Conservation (phyloP, 1,140 invertebrate genomes). For the Anastatus disparis region DNA sequence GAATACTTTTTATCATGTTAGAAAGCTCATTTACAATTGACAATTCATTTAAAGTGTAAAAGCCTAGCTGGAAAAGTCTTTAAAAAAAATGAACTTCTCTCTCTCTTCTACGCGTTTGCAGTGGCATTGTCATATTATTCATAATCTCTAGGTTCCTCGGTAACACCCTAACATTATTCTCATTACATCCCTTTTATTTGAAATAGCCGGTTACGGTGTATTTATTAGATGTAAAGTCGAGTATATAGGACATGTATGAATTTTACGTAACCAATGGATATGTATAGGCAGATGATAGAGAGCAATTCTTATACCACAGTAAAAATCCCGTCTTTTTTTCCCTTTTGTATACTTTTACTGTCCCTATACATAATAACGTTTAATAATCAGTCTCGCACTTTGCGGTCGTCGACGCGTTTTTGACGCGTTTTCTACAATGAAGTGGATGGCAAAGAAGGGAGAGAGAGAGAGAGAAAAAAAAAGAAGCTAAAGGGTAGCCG, state of each 20-base stretch:
- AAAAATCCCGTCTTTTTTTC: conserved; percentile 43
- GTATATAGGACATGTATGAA: conserved; percentile 45
- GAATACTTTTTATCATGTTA: no score
- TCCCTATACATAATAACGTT: conserved; percentile 28
- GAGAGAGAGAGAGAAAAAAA: conserved; percentile 47
- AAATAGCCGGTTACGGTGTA: conserved; percentile 39
- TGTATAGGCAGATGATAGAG: no score
- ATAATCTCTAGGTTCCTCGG: conserved; percentile 35
- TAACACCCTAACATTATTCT: conserved; percentile 32
- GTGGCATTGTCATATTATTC: conserved; percentile 35
- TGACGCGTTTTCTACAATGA: conserved; percentile 42
- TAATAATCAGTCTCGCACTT: conserved; percentile 38
- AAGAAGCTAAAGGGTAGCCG: conserved; percentile 46
- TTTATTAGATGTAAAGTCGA: conserved; percentile 45
- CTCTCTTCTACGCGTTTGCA: not conserved
- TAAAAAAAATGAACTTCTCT: no score
- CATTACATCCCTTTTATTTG: conserved; percentile 31
- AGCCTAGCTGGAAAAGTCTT: no score
- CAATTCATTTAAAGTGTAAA: conserved; percentile 30
- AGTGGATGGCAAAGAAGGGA: conserved; percentile 37
- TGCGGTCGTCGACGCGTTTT: conserved; percentile 21
- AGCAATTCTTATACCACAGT: conserved; percentile 43
- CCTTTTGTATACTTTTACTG: not conserved
- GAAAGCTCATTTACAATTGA: not conserved
- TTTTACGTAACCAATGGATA: conserved; percentile 44